Evolutionary conservation across 2,113 vertebrate genomes (phyloP).

Genomic region (Forbesichthys agassizii): DNA sequence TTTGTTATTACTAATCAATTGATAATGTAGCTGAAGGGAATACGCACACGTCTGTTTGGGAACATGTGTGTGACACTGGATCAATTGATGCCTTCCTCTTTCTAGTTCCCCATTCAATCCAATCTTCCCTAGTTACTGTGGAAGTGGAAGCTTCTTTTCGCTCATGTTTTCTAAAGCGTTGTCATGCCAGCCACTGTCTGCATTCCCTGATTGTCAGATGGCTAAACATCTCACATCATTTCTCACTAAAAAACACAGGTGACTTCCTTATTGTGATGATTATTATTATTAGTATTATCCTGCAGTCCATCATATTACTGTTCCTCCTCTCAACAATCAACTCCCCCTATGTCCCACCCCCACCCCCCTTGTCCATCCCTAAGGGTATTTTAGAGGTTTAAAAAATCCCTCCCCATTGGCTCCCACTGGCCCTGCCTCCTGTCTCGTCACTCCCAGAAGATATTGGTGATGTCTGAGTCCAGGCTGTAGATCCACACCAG

Average conservation of each 20-base stretch:
- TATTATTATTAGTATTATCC: too few species aligned
- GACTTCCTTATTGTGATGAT: too few species aligned
- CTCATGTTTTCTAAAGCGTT: too few species aligned
- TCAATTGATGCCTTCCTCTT: neutral
- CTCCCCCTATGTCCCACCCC: neutral
- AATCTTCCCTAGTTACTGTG: too few species aligned
- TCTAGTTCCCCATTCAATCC: too few species aligned
- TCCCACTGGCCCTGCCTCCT: neutral
- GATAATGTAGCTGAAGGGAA: neutral
- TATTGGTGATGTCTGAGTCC: slow-evolving; percentile 83
- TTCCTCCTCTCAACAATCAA: neutral
- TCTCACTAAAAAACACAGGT: too few species aligned
- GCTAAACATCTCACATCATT: too few species aligned
- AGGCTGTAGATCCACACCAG: slow-evolving; percentile 81
- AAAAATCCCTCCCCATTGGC: neutral
- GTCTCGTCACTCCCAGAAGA: slow-evolving; percentile 75
- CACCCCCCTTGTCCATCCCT: neutral
- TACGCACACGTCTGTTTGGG: neutral
- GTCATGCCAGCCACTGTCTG: too few species aligned
- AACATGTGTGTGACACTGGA: slow-evolving; percentile 3
- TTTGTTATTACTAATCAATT: slow-evolving; percentile 11
- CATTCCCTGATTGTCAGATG: too few species aligned
- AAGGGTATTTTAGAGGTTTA: neutral
- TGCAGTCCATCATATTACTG: too few species aligned
- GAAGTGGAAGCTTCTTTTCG: too few species aligned